Evolutionary conservation across 23 tunicate genomes (phyloP).

Genomic region (Diplosoma virens): DNA sequence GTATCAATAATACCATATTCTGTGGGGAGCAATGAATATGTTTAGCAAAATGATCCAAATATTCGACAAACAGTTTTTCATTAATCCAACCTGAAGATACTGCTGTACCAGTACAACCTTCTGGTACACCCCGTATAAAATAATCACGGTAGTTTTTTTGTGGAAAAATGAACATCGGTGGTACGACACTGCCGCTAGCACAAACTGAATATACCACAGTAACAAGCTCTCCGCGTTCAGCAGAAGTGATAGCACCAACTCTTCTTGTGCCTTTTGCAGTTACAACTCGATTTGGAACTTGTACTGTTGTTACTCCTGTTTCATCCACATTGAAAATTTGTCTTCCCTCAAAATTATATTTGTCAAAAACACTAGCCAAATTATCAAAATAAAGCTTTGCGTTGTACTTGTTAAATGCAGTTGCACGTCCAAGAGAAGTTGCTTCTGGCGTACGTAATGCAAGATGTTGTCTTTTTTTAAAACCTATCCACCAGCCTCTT

Average conservation of each 20-base stretch:
- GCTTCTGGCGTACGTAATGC: constrained; percentile 4
- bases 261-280: constrained; percentile 7
- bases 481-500: too few relatives aligned
- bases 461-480: too few relatives aligned
- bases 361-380: constrained; percentile 4
- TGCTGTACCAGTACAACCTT: constrained; percentile 9
- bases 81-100: constrained; percentile 2
- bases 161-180: constrained; percentile 16
- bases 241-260: constrained; percentile 16
- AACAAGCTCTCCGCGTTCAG: constrained; percentile 10
- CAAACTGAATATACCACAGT: neutral
- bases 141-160: neutral
- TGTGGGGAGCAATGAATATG: neutral
- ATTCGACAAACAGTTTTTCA: constrained; percentile 1
- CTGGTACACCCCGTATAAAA: constrained; percentile 14
- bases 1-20: neutral
- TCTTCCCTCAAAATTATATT: constrained; percentile 15
- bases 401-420: constrained; percentile 4
- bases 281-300: neutral
- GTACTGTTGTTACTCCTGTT: constrained; percentile 13
- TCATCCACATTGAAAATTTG: constrained; percentile 22
- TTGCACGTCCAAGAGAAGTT: constrained; percentile 8
- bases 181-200: constrained; percentile 5
- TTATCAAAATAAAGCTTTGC: constrained; percentile 11
- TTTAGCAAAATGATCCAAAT: constrained; percentile 9